Conservation (phyloP, 1,140 invertebrate species). For the Euwallacea fornicatus region DNA sequence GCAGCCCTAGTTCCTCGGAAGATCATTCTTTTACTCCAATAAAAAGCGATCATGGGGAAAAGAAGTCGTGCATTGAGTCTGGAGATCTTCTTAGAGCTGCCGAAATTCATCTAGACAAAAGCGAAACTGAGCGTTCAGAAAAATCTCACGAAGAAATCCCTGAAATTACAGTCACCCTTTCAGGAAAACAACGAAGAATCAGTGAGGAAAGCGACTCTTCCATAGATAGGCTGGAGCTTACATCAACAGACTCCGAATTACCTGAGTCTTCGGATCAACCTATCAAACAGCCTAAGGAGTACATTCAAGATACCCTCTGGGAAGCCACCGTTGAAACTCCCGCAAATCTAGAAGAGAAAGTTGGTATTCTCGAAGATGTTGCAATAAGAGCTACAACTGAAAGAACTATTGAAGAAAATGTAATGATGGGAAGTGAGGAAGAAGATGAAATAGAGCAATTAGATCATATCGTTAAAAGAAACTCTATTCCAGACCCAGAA, state of each 20-base stretch:
- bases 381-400: neutral
- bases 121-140: slow-evolving; percentile 57
- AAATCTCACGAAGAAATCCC: slow-evolving; percentile 51
- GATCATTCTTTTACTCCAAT: slow-evolving; percentile 10
- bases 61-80: slow-evolving; percentile 22
- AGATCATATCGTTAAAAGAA: slow-evolving; percentile 21
- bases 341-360: slow-evolving; percentile 46
- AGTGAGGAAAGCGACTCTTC: slow-evolving; percentile 52
- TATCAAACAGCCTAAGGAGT: slow-evolving; percentile 60
- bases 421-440: neutral
- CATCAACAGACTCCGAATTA: slow-evolving; percentile 45
- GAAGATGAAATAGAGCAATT: slow-evolving; percentile 24
- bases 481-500: slow-evolving; percentile 9
- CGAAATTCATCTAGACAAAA: slow-evolving; percentile 59
- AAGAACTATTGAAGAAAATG: neutral
- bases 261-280: slow-evolving; percentile 53
- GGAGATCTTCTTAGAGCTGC: slow-evolving; percentile 37
- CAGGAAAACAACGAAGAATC: slow-evolving; percentile 50
- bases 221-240: slow-evolving; percentile 37
- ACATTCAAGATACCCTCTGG: slow-evolving; percentile 64
- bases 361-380: slow-evolving; percentile 35
- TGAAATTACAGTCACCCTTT: slow-evolving; percentile 51
- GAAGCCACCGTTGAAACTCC: slow-evolving; percentile 64
- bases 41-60: slow-evolving; percentile 20
- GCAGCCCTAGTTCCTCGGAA: neutral